These are phyloP conservation scores for Abscondita cerata DNA, from an alignment of 2,888 invertebrate species.

Conservation along the genomic window DNA sequence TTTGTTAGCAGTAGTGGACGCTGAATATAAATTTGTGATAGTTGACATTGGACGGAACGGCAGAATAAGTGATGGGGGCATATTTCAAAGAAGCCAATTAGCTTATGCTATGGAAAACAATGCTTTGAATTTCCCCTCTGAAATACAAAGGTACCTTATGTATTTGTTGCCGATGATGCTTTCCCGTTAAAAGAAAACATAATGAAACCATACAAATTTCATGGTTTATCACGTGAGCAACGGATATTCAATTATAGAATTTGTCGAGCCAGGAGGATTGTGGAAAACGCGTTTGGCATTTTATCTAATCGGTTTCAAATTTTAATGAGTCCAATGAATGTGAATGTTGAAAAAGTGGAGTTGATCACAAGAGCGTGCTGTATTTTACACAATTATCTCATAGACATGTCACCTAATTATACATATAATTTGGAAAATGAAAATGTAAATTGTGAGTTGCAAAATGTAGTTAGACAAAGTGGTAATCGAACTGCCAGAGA, in stretches of 20 bases:
- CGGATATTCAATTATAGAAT: conserved; percentile 1
- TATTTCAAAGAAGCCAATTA: not conserved
- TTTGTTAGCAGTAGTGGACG: not conserved
- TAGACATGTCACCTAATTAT: not conserved
- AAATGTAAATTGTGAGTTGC: not conserved
- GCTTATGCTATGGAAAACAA: not conserved
- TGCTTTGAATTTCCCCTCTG: not conserved
- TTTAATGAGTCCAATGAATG: not conserved
- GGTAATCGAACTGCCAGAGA: conserved; percentile 2
- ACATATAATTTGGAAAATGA: not conserved
- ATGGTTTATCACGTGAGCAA: not conserved
- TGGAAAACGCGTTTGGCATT: no score
- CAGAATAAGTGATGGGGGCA: not conserved
- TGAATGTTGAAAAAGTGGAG: not conserved
- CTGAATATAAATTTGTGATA: not conserved
- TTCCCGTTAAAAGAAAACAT: no score
- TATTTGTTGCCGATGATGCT: conserved; percentile 1
- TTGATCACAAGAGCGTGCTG: not conserved
- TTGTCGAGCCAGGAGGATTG: no score
- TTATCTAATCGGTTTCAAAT: no score
- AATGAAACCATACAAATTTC: no score
- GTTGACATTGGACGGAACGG: not conserved
- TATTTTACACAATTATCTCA: not conserved
- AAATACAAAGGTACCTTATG: not conserved
- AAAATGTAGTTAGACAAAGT: not conserved